Conservation (phyloP, 2,888 invertebrate species). For the Andrena dorsata region DNA sequence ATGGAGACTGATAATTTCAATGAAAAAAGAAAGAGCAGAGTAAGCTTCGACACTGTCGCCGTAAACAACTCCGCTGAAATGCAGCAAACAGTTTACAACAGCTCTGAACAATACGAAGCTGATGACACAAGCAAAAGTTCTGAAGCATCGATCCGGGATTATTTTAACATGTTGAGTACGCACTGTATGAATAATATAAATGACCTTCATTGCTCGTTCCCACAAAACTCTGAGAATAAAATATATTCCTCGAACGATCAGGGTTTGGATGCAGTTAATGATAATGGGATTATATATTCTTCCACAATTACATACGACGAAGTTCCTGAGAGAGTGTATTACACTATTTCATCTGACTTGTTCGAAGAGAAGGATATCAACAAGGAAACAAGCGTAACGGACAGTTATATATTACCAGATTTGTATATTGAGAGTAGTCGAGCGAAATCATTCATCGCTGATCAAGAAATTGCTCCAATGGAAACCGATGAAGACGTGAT, state of each 20-base stretch:
- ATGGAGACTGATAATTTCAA: neutral
- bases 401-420: neutral
- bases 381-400: neutral
- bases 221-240: neutral
- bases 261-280: neutral
- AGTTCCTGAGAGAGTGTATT: conserved; percentile 51
- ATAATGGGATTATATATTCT: conserved; percentile 1
- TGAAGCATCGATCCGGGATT: conserved; percentile 26
- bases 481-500: conserved; percentile 61
- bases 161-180: conserved; percentile 13
- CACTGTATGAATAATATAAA: conserved; percentile 8
- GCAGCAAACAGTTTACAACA: conserved; percentile 17
- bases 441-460: neutral
- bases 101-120: conserved; percentile 43
- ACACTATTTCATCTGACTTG: conserved; percentile 43
- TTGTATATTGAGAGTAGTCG: neutral
- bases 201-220: neutral
- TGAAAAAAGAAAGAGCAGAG: conserved; percentile 5
- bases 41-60: neutral
- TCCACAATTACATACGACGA: conserved; percentile 12
- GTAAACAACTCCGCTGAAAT: neutral
- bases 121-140: conserved; percentile 41
- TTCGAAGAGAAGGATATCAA: neutral
- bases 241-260: neutral
- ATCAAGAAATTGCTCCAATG: conserved; percentile 30